Evolutionary conservation across 2,888 invertebrate genomes (phyloP).

Genomic region (Synanthedon myopaeformis): DNA sequence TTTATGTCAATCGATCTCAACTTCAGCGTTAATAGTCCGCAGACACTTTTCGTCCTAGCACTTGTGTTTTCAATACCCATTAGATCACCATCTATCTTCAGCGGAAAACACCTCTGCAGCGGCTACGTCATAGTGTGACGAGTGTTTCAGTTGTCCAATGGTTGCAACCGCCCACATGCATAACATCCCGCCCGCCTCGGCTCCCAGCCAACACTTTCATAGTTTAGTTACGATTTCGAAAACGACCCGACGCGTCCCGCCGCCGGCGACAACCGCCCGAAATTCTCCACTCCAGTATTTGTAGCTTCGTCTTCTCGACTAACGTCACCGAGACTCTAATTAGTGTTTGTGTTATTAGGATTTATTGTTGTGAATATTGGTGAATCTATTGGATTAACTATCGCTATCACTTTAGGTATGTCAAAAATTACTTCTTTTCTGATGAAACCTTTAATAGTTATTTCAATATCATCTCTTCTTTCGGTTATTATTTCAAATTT

Average conservation of each 20-base stretch:
- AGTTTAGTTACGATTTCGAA: constrained; percentile 72
- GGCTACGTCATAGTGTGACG: constrained; percentile 50
- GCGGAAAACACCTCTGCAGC: constrained; percentile 69
- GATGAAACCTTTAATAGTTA: no score
- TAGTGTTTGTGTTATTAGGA: constrained; percentile 51
- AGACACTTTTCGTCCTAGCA: background rate
- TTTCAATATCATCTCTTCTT: no score
- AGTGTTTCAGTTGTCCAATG: constrained; percentile 48
- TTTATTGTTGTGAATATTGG: constrained; percentile 20
- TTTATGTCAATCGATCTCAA: background rate
- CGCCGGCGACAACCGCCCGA: constrained; percentile 62
- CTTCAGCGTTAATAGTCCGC: background rate
- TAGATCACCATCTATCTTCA: constrained; percentile 57
- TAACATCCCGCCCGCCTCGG: constrained; percentile 60
- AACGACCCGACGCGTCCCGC: constrained; percentile 71
- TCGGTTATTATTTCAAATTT: no score
- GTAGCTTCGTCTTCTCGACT: constrained; percentile 46
- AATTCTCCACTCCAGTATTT: constrained; percentile 48
- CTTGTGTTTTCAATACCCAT: constrained; percentile 8
- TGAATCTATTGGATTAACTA: constrained; percentile 43
- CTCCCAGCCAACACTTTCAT: constrained; percentile 60
- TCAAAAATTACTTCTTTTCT: constrained; percentile 6
- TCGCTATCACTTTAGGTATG: constrained; percentile 26
- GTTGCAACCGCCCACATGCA: constrained; percentile 58
- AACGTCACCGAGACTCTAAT: constrained; percentile 24